Evolutionary conservation across 2,797 vertebrate species (phyloP).

Genomic region (Aeoliscus strigatus): DNA sequence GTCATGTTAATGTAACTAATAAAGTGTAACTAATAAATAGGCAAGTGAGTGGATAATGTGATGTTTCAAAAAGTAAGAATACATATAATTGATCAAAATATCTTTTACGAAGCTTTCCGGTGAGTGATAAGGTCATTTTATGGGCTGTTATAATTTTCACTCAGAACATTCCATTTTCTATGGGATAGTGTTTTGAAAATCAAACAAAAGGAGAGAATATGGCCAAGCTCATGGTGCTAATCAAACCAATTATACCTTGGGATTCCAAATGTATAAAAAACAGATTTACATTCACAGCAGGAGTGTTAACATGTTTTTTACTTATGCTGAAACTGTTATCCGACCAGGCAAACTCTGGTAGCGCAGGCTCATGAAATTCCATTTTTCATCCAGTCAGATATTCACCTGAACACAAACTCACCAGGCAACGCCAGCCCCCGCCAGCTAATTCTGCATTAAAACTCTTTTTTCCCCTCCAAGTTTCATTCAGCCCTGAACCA

Average conservation of each 20-base stretch:
- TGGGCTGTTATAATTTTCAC: too few species aligned
- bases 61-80: neutral
- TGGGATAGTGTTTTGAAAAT: too few species aligned
- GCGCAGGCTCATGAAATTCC: conserved; percentile 4
- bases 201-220: too few species aligned
- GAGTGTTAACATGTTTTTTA: neutral
- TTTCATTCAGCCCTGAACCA: conserved; percentile 17
- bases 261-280: too few species aligned
- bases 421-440: conserved; percentile 36
- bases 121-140: too few species aligned
- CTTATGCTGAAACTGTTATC: neutral
- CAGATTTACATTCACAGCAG: neutral
- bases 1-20: too few species aligned
- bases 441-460: conserved; percentile 13
- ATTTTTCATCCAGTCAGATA: neutral
- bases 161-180: too few species aligned
- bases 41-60: neutral
- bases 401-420: conserved; percentile 7
- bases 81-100: too few species aligned
- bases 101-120: too few species aligned
- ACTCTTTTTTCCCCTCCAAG: neutral
- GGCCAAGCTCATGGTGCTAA: too few species aligned
- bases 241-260: too few species aligned
- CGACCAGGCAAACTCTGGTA: conserved; percentile 1
- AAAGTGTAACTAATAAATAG: neutral